Percentiles rank a stretch among this genome's conserved stretches.
These are phyloP conservation scores for Argyrosomus japonicus DNA, from an alignment of 2,113 vertebrate species.

Conservation along the genomic window DNA sequence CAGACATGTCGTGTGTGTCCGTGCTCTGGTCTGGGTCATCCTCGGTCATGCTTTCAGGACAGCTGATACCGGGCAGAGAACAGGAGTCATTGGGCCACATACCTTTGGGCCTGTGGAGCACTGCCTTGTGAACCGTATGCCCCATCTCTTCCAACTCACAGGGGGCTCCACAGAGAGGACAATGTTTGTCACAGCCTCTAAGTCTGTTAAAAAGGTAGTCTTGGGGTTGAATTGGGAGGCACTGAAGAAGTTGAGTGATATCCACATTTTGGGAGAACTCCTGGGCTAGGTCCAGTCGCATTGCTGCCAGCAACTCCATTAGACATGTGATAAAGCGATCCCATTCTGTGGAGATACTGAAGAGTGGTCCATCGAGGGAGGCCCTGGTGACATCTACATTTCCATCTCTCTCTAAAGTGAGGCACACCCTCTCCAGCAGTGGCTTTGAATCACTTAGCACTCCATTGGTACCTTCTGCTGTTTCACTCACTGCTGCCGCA, in stretches of 20 bases:
- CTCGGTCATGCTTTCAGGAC: constrained; percentile 39
- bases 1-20: constrained; percentile 18
- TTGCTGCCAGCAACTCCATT: constrained; percentile 67
- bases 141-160: constrained; percentile 72
- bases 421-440: constrained; percentile 71
- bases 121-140: constrained; percentile 73
- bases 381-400: constrained; percentile 59
- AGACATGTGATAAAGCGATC: constrained; percentile 72
- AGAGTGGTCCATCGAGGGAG: constrained; percentile 67
- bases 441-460: constrained; percentile 63
- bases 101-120: constrained; percentile 77
- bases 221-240: constrained; percentile 69
- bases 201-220: constrained; percentile 69
- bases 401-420: constrained; percentile 62
- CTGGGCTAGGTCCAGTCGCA: constrained; percentile 62
- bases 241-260: constrained; percentile 48
- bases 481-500: constrained; percentile 61
- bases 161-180: constrained; percentile 81
- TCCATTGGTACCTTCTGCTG: constrained; percentile 49
- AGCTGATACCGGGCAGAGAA: constrained; percentile 41
- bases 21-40: constrained; percentile 34
- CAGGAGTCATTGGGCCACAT: constrained; percentile 48
- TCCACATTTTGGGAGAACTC: constrained; percentile 69
- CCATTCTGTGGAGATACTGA: constrained; percentile 74
- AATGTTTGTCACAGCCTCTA: constrained; percentile 79